Percentiles rank a stretch among this genome's conserved stretches.
phyloP scores from a whole-genome alignment of 2,797 vertebrate species.

The Melanotaenia boesemani region DNA sequence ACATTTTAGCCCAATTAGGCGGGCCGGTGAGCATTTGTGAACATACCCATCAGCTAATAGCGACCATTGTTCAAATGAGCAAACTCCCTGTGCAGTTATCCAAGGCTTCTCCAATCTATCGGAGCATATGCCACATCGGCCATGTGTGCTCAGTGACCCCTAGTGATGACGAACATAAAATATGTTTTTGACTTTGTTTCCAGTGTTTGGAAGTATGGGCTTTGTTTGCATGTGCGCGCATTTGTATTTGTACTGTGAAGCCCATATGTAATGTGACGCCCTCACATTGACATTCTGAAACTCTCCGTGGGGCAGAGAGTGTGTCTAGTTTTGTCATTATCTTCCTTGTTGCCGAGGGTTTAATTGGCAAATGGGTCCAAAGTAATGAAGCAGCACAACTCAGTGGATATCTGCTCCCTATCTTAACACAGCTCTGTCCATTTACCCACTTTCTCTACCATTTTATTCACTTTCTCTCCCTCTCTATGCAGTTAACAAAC shows the following conservation, averaged over 20 bases:
- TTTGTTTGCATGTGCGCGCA: slow-evolving; percentile 16
- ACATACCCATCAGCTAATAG: slow-evolving; percentile 83
- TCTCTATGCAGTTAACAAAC: slow-evolving; percentile 1
- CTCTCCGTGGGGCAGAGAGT: slow-evolving; percentile 59
- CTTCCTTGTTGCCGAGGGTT: slow-evolving; percentile 68
- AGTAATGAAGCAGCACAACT: slow-evolving; percentile 73
- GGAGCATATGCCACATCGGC: slow-evolving; percentile 65
- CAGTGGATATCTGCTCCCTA: slow-evolving; percentile 62
- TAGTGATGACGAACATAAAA: slow-evolving; percentile 51
- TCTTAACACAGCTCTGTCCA: slow-evolving; percentile 25
- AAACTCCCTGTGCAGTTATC: slow-evolving; percentile 68
- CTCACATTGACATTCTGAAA: slow-evolving; percentile 64
- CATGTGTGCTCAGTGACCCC: slow-evolving; percentile 68
- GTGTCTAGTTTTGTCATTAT: slow-evolving; percentile 74
- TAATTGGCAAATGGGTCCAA: slow-evolving; percentile 74
- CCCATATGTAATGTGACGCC: slow-evolving; percentile 57
- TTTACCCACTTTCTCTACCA: neutral
- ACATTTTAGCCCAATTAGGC: slow-evolving; percentile 84
- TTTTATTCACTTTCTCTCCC: neutral
- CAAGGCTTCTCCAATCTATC: slow-evolving; percentile 55
- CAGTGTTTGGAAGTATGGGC: slow-evolving; percentile 16
- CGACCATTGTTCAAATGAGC: slow-evolving; percentile 77
- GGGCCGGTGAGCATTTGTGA: slow-evolving; percentile 75
- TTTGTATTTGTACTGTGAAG: slow-evolving; percentile 35
- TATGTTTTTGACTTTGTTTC: slow-evolving; percentile 59